Conservation (phyloP, 1,140 invertebrate species). For the Neodiprion lecontei region DNA sequence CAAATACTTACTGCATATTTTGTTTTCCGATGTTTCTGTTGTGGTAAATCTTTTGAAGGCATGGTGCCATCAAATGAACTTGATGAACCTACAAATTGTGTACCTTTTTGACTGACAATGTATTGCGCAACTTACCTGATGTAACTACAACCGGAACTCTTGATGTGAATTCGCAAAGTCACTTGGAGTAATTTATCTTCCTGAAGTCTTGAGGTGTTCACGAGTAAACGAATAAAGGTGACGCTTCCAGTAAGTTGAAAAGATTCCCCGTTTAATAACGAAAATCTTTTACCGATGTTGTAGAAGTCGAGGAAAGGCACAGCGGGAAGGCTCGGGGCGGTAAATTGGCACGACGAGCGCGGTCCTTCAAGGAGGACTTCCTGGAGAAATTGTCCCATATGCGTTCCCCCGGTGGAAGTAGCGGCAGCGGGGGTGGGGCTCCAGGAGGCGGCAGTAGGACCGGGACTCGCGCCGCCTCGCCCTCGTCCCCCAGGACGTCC, state of each 20-base stretch:
- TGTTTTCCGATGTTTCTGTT: too few relatives aligned
- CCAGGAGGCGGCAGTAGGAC: constrained; percentile 27
- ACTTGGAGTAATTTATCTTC: too few relatives aligned
- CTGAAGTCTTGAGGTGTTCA: too few relatives aligned
- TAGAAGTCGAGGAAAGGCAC: constrained; percentile 57
- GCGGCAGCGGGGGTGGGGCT: constrained; percentile 38
- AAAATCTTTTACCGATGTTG: constrained; percentile 26
- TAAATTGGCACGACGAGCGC: constrained; percentile 81
- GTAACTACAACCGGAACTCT: too few relatives aligned
- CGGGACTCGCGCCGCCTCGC: background rate
- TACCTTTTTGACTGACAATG: too few relatives aligned
- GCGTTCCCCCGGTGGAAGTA: constrained; percentile 69
- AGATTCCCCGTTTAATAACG: too few relatives aligned
- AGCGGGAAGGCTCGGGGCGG: constrained; percentile 68
- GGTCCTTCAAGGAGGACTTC: constrained; percentile 91
- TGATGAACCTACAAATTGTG: too few relatives aligned
- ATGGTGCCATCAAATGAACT: too few relatives aligned
- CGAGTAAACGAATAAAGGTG: background rate
- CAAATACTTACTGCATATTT: too few relatives aligned
- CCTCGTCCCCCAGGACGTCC: background rate
- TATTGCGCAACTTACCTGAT: too few relatives aligned
- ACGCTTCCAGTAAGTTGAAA: background rate
- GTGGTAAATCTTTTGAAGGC: too few relatives aligned
- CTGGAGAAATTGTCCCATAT: constrained; percentile 87
- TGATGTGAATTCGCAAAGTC: too few relatives aligned